Evolutionary conservation across 2,888 invertebrate genomes (phyloP).

Genomic region (Nemoura dubitans): DNA sequence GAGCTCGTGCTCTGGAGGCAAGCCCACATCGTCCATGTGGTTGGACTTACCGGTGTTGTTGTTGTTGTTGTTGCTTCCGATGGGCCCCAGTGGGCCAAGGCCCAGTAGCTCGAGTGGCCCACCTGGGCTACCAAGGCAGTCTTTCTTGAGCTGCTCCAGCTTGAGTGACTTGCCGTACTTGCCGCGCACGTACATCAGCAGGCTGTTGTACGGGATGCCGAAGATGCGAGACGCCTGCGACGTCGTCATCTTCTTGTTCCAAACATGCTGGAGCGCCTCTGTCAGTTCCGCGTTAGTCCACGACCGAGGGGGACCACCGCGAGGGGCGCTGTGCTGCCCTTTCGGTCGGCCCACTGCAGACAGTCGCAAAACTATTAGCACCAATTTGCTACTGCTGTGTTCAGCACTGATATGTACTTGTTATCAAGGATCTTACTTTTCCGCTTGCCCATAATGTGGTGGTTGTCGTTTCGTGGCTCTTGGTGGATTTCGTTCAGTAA

Average conservation of each 20-base stretch:
- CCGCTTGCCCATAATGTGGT: constrained; percentile 70
- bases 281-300: constrained; percentile 93
- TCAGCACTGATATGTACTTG: background rate
- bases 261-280: constrained; percentile 91
- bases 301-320: constrained; percentile 89
- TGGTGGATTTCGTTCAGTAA: constrained; percentile 68
- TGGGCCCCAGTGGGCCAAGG: constrained; percentile 61
- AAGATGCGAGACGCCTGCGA: constrained; percentile 90
- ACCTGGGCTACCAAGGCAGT: constrained; percentile 83
- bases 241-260: constrained; percentile 95
- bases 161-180: constrained; percentile 94
- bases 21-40: constrained; percentile 47
- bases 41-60: constrained; percentile 59
- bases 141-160: constrained; percentile 85
- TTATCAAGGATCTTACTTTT: constrained; percentile 71
- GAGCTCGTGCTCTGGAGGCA: constrained; percentile 49
- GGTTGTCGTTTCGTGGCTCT: constrained; percentile 56
- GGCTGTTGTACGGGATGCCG: constrained; percentile 92
- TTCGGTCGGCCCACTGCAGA: constrained; percentile 80
- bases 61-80: constrained; percentile 61
- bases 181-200: constrained; percentile 90
- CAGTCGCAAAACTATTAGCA: background rate
- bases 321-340: constrained; percentile 89
- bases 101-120: constrained; percentile 72
- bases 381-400: constrained; percentile 46